Percentiles rank a stretch among this genome's conserved stretches.
phyloP scores from a whole-genome alignment of 2,888 invertebrate species.

The Protonemura montana region DNA sequence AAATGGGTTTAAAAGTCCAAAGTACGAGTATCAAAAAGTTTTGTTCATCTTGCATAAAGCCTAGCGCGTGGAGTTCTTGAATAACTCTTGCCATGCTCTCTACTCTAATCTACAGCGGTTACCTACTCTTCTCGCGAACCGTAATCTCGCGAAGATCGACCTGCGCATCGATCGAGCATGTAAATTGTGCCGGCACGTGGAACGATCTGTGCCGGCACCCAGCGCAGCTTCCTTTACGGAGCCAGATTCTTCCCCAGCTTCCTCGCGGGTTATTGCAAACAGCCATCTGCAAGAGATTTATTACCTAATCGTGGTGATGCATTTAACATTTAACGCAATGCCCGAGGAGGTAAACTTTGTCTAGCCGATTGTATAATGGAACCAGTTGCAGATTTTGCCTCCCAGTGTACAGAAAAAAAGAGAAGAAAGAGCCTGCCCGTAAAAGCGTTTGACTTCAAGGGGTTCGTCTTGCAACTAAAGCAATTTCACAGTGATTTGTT shows the following conservation, averaged over 20 bases:
- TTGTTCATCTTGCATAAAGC: background rate
- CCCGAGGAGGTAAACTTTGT: constrained; percentile 1
- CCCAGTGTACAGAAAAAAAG: background rate
- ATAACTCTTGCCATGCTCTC: background rate
- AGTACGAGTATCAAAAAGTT: background rate
- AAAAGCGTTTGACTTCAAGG: background rate
- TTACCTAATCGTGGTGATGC: constrained; percentile 29
- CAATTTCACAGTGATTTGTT: constrained; percentile 12
- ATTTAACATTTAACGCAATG: constrained; percentile 31
- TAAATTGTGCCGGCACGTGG: background rate
- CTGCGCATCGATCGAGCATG: background rate
- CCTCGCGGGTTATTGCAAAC: constrained; percentile 32
- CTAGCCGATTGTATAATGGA: background rate
- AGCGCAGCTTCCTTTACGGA: background rate
- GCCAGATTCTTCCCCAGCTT: background rate
- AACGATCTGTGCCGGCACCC: background rate
- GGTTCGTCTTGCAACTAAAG: background rate
- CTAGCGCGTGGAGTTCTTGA: background rate
- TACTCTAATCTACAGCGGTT: constrained; percentile 4
- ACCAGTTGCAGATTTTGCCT: constrained; percentile 12
- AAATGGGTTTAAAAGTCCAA: background rate
- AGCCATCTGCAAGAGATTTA: constrained; percentile 30
- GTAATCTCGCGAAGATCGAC: constrained; percentile 7
- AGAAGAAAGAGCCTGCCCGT: background rate
- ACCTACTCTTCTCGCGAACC: background rate